Base-by-base conservation (phyloP, 2,888 invertebrate genomes). In the Eupithecia subfuscata region DNA sequence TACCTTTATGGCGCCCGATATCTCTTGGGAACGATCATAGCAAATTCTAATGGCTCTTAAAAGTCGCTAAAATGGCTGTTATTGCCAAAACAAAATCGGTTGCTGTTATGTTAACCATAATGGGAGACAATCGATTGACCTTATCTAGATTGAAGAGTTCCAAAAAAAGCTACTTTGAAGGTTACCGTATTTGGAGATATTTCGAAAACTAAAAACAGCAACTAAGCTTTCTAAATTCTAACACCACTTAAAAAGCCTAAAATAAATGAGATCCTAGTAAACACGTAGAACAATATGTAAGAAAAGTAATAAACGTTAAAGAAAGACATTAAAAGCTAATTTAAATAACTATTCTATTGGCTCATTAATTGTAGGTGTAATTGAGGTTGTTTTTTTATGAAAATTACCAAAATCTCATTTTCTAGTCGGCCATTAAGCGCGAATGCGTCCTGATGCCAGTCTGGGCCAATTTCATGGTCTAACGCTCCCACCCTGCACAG, bases 391-490 rank as follows among this genome's bases (percentile, higher is more conserved):
- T 85, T 77, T 30, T 89, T 87, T 90, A 89, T 89, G 85, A 86
- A 86, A 86, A 86, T 85, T 80, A 84, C 86, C 84, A 83, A 85
- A 90, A 89, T 89, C 86, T 88, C 83, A 89, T 89, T 86, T 86
- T 85, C 86, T 79, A 80, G 86, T 82, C 77, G 86, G 81, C 90
- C 79, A 89, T 92, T 92, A 91, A 90, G 86, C 86, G 86, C 83
- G 88, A 86, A 87, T 92, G 91, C 90, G 90, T 91, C 83, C 84
- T 87, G 87, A 87, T 86, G 88, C 87, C 88, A 86, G 89, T 87
- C 90, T 87, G 89, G 86, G 87, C 92, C 93, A 94, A 95, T 95
- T 94, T 94, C 93, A 94, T 90, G 94, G 91, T 92, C 93, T 92
- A 89, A 90, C 92, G 94, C 92, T 90, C 87, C 82, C 89, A 85